phyloP scores from a whole-genome alignment of 2,113 vertebrate species.

The Mola mola region DNA sequence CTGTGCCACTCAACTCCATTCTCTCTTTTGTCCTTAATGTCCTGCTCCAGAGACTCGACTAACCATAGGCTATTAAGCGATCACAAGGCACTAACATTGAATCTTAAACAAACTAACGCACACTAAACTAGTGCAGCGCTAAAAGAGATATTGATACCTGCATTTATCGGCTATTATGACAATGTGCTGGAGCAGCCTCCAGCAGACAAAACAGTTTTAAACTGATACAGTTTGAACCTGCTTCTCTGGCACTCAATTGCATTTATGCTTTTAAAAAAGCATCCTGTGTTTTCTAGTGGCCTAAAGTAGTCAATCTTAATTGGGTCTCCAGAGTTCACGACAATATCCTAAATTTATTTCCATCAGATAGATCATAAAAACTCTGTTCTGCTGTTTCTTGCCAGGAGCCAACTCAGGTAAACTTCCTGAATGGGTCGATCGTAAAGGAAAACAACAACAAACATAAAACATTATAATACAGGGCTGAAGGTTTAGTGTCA shows the following conservation, averaged over 20 bases:
- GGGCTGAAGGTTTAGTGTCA: conserved; percentile 16
- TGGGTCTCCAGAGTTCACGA: conserved; percentile 54
- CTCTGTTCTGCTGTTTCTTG: conserved; percentile 51
- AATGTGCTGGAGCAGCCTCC: neutral
- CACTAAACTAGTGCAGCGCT: neutral
- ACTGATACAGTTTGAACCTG: conserved; percentile 6
- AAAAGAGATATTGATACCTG: neutral
- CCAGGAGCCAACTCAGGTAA: conserved; percentile 59
- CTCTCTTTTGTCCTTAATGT: conserved; percentile 49
- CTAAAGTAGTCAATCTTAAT: conserved; percentile 47
- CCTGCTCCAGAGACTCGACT: conserved; percentile 43
- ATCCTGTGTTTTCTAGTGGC: conserved; percentile 34
- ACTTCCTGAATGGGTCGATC: conserved; percentile 63
- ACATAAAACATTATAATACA: neutral
- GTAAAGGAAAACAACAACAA: neutral
- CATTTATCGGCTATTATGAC: neutral
- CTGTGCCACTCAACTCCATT: too few species aligned
- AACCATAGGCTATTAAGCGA: conserved; percentile 51
- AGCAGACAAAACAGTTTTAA: conserved; percentile 4
- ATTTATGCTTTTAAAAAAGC: conserved; percentile 24
- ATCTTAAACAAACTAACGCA: neutral
- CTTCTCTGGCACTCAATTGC: conserved; percentile 3
- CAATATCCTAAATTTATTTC: conserved; percentile 52
- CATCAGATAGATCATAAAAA: conserved; percentile 63
- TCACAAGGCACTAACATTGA: conserved; percentile 51